Evolutionary conservation across 2,113 vertebrate species (phyloP).

Genomic region (Struthio camelus): DNA sequence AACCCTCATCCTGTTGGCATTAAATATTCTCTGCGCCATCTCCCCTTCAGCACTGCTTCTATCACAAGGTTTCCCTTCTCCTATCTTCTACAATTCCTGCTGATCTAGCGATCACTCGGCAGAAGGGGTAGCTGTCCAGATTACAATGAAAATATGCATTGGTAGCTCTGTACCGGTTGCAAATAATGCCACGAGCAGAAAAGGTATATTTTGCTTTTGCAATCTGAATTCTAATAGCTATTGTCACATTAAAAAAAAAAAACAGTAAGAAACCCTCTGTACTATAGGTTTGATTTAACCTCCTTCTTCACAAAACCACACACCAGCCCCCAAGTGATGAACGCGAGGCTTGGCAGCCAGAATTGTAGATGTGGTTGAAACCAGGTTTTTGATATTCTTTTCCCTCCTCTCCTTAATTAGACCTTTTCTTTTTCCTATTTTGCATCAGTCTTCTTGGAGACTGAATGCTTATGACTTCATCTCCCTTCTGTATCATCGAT

Average conservation of each 20-base stretch:
- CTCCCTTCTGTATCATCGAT: accelerated
- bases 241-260: neutral
- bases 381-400: neutral
- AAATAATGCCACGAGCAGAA: neutral
- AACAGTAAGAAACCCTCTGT: neutral
- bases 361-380: neutral
- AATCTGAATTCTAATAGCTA: neutral
- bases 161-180: neutral
- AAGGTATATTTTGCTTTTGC: neutral
- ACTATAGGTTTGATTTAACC: neutral
- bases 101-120: neutral
- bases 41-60: neutral
- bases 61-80: neutral
- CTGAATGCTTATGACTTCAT: neutral
- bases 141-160: neutral
- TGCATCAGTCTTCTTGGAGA: neutral
- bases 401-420: neutral
- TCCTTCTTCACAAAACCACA: neutral
- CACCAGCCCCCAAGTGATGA: neutral
- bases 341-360: neutral
- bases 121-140: neutral
- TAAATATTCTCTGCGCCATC: neutral
- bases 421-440: neutral
- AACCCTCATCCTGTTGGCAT: too few species aligned
- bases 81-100: neutral